Percentiles rank a stretch among this genome's conserved stretches.
Evolutionary conservation across 2,888 invertebrate genomes (phyloP).

Genomic region (Hedya salicella): DNA sequence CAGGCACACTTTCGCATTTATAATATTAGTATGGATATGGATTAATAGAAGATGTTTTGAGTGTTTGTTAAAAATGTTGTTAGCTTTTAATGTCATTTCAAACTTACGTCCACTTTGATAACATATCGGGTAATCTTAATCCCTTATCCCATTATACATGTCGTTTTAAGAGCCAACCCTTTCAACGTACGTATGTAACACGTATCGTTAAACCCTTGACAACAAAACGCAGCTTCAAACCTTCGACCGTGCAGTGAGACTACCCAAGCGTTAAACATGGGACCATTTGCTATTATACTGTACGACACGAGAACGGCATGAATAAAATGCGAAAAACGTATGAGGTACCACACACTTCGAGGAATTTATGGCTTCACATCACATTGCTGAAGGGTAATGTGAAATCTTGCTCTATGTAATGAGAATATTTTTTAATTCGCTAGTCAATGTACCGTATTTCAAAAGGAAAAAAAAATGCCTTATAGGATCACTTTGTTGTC

Average conservation of each 20-base stretch:
- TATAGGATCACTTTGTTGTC: no score
- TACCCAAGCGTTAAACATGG: constrained; percentile 28
- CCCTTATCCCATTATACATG: not conserved
- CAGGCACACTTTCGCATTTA: no score
- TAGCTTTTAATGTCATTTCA: no score
- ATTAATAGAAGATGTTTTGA: no score
- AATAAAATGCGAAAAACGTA: not conserved
- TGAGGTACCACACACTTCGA: not conserved
- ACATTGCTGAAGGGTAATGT: no score
- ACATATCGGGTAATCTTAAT: not conserved
- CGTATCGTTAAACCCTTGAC: constrained; percentile 19
- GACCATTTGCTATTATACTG: constrained; percentile 2
- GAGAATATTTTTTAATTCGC: no score
- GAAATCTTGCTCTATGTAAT: no score
- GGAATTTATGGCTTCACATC: no score
- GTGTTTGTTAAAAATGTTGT: no score
- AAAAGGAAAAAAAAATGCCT: no score
- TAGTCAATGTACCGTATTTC: no score
- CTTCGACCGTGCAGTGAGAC: constrained; percentile 17
- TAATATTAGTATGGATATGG: no score
- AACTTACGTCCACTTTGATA: not conserved
- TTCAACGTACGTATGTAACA: not conserved
- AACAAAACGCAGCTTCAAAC: constrained; percentile 13
- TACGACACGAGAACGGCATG: constrained; percentile 17
- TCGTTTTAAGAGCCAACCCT: not conserved